Evolutionary conservation across 2,888 invertebrate species (phyloP).

Genomic region (Platynereis dumerilii): DNA sequence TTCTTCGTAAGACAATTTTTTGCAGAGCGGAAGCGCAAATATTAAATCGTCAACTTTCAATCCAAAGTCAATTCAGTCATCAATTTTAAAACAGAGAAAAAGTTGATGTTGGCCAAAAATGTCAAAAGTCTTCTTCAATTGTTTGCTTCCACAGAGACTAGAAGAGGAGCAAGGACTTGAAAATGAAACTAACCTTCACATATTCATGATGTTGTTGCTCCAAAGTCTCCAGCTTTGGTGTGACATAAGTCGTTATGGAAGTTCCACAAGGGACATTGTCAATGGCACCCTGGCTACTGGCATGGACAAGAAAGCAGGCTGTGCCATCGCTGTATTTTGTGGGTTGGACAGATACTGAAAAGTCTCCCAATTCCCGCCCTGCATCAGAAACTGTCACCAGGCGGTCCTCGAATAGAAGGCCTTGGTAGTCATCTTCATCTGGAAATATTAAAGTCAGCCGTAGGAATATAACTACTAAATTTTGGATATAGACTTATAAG

Average conservation of each 20-base stretch:
- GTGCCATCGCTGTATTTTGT: conserved; percentile 46
- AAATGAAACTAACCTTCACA: conserved; percentile 56
- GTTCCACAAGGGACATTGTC: conserved; percentile 63
- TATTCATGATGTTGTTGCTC: conserved; percentile 64
- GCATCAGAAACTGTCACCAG: conserved; percentile 60
- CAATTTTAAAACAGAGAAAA: too few relatives aligned
- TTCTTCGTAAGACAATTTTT: too few relatives aligned
- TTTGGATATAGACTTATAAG: not conserved
- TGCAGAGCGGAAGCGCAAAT: too few relatives aligned
- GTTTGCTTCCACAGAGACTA: too few relatives aligned
- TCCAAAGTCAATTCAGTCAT: too few relatives aligned
- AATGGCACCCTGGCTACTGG: conserved; percentile 62
- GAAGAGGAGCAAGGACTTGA: too few relatives aligned
- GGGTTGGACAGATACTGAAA: conserved; percentile 54
- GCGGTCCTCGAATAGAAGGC: conserved; percentile 58
- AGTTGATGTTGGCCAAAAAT: too few relatives aligned
- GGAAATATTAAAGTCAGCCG: not conserved
- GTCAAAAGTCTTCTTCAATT: too few relatives aligned
- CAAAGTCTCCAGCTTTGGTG: conserved; percentile 56
- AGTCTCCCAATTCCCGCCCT: conserved; percentile 61
- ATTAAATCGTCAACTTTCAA: too few relatives aligned
- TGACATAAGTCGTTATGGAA: conserved; percentile 60
- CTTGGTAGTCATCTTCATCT: conserved; percentile 56
- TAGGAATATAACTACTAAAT: not conserved
- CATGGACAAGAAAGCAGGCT: conserved; percentile 60